These are phyloP conservation scores for Tetanocera ferruginea DNA, from an alignment of 2,888 invertebrate genomes.

Conservation along the genomic window DNA sequence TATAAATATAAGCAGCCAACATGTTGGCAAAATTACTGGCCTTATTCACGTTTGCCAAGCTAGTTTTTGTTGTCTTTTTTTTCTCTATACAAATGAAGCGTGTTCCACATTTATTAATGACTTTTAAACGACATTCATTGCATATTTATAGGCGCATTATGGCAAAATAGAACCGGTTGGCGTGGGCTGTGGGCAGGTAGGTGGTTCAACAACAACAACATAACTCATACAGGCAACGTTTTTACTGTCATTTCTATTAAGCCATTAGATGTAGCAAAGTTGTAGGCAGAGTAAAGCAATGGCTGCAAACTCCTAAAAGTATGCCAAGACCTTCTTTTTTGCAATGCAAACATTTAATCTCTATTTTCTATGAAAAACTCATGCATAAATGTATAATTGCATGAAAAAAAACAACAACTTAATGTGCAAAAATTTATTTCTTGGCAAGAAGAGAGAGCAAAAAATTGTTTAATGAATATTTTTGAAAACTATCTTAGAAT, in stretches of 20 bases:
- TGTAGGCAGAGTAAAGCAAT: background rate
- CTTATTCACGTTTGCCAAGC: too few relatives aligned
- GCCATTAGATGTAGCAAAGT: background rate
- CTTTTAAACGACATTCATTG: slow-evolving; percentile 44
- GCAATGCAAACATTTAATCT: background rate
- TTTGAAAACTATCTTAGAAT: too few relatives aligned
- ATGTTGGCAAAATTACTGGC: too few relatives aligned
- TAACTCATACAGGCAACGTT: background rate
- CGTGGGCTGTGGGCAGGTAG: background rate
- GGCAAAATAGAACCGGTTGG: background rate
- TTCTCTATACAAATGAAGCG: background rate
- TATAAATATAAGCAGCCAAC: too few relatives aligned
- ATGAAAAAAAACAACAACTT: background rate
- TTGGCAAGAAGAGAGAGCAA: too few relatives aligned
- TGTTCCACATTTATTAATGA: slow-evolving; percentile 34
- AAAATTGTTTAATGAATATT: too few relatives aligned
- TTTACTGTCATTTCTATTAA: background rate
- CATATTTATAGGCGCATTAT: slow-evolving; percentile 47
- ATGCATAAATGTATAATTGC: background rate
- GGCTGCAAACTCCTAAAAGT: background rate
- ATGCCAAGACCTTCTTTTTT: background rate
- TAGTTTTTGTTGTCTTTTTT: too few relatives aligned
- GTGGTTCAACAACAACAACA: background rate
- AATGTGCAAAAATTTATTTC: too few relatives aligned
- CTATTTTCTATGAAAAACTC: background rate